phyloP scores from a whole-genome alignment of 1,140 invertebrate genomes.

The Leptinotarsa texana region DNA sequence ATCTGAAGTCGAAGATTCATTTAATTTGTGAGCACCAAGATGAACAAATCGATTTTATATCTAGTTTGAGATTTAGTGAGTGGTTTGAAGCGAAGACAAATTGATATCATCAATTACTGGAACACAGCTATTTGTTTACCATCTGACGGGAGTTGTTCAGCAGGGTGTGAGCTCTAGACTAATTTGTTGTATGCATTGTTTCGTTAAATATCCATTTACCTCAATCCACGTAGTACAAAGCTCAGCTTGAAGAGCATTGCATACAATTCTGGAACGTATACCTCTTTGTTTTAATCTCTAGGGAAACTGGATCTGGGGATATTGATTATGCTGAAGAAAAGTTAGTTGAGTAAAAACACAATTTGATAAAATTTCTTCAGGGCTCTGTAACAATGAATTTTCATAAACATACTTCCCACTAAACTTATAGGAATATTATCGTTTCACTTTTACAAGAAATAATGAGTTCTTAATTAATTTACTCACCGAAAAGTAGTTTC shows the following conservation, averaged over 20 bases:
- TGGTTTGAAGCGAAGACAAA: neutral
- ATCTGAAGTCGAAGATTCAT: neutral
- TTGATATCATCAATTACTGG: neutral
- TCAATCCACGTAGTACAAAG: neutral
- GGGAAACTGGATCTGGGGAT: too few species aligned
- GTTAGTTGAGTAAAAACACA: too few species aligned
- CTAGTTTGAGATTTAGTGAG: neutral
- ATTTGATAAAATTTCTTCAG: too few species aligned
- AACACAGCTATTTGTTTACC: neutral
- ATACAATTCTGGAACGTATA: too few species aligned
- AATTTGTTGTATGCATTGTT: neutral
- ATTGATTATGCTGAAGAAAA: too few species aligned
- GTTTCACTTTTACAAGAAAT: too few species aligned
- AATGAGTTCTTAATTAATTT: too few species aligned
- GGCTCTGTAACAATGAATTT: too few species aligned
- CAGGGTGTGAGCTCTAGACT: neutral
- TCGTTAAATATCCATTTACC: neutral
- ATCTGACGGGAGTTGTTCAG: neutral
- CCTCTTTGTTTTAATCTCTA: too few species aligned
- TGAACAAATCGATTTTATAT: neutral
- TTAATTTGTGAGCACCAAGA: constrained; percentile 2
- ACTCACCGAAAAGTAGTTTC: too few species aligned
- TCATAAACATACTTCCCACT: too few species aligned
- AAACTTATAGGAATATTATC: too few species aligned
- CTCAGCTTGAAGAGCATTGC: neutral